phyloP scores from a whole-genome alignment of 2,888 invertebrate species.

The Tridacna gigas region DNA sequence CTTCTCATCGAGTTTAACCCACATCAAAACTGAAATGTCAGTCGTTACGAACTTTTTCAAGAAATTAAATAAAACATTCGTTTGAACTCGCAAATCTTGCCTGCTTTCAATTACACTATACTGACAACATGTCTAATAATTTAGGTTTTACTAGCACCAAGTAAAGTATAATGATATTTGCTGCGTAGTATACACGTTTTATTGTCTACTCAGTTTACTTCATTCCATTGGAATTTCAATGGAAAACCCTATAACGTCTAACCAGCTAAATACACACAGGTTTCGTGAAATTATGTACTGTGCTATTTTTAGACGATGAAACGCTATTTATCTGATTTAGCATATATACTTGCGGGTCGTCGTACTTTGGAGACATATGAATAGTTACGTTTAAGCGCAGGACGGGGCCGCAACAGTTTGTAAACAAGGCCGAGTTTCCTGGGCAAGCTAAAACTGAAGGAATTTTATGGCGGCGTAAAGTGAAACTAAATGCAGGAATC shows the following conservation, averaged over 20 bases:
- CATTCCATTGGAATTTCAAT: neutral
- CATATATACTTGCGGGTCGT: slow-evolving; percentile 41
- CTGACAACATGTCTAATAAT: no score
- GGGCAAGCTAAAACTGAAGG: slow-evolving; percentile 33
- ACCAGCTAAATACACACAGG: slow-evolving; percentile 8
- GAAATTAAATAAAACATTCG: no score
- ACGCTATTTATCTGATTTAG: slow-evolving; percentile 55
- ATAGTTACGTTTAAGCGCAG: slow-evolving; percentile 37
- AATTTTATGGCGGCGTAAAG: slow-evolving; percentile 44
- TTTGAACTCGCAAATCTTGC: no score
- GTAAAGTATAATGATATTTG: no score
- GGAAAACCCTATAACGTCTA: neutral
- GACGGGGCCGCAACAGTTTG: slow-evolving; percentile 48
- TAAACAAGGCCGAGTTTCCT: neutral
- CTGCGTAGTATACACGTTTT: no score
- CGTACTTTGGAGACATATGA: slow-evolving; percentile 51
- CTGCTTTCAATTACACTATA: no score
- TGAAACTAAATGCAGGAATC: neutral
- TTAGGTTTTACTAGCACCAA: no score
- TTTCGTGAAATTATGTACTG: slow-evolving; percentile 18
- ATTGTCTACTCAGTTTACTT: no score
- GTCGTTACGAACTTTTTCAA: no score
- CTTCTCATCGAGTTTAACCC: no score
- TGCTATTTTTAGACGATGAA: slow-evolving; percentile 56
- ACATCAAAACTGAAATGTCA: no score